A percentile compares a stretch with the other conserved stretches of the same genome.
These are phyloP conservation scores for Phymatocera aterrima DNA, from an alignment of 2,888 invertebrate species.

Conservation along the genomic window DNA sequence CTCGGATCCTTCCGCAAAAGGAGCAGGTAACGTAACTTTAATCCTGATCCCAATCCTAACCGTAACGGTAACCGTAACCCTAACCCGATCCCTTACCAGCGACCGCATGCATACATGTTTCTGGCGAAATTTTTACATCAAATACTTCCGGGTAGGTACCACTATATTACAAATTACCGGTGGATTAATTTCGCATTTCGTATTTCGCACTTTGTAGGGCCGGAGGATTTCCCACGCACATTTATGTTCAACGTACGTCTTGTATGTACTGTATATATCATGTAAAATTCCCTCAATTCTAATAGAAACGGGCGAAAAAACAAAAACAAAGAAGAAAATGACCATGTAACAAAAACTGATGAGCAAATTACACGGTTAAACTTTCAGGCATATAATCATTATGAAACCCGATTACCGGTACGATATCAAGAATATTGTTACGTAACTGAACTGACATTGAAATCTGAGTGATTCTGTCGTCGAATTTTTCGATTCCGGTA, in stretches of 20 bases:
- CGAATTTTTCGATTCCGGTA: too few species aligned
- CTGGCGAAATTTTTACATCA: not conserved
- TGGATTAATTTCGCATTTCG: conserved; percentile 29
- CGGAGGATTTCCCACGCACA: not conserved
- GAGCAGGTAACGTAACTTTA: not conserved
- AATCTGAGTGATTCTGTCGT: too few species aligned
- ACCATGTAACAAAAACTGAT: too few species aligned
- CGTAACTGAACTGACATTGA: too few species aligned
- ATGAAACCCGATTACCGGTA: too few species aligned
- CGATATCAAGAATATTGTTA: too few species aligned
- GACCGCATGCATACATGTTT: not conserved
- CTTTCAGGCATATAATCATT: too few species aligned
- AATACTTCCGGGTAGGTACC: conserved; percentile 14
- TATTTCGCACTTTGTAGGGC: conserved; percentile 10
- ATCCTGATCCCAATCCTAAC: not conserved
- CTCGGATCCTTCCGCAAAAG: conserved; percentile 7
- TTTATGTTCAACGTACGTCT: not conserved
- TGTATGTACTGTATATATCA: too few species aligned
- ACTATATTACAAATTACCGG: conserved; percentile 26
- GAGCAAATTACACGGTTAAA: too few species aligned
- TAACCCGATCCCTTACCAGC: not conserved
- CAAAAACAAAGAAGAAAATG: too few species aligned
- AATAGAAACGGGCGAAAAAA: too few species aligned
- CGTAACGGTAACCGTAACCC: not conserved
- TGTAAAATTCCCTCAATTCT: too few species aligned